Percentiles rank a stretch among this genome's conserved stretches.
phyloP scores from a whole-genome alignment of 2,113 vertebrate species.

The Apeltes quadracus region DNA sequence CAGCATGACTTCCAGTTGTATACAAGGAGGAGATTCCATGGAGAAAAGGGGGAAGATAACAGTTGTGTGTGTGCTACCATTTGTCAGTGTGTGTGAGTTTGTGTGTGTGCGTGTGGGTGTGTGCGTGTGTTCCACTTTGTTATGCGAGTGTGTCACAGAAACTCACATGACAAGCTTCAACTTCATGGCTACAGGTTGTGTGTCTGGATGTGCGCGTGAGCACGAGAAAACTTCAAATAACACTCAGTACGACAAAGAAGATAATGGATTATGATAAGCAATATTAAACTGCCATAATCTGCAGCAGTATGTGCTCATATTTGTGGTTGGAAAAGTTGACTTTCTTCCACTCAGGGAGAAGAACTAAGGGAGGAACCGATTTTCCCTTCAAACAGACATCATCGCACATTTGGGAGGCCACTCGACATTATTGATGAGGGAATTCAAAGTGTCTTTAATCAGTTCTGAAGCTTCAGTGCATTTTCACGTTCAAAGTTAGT shows the following conservation, averaged over 20 bases:
- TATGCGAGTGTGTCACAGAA: constrained; percentile 23
- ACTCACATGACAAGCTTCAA: neutral
- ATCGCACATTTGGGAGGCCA: too few relatives aligned
- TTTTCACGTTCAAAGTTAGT: too few relatives aligned
- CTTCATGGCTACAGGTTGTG: constrained; percentile 11
- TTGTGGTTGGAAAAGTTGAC: neutral
- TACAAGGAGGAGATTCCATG: constrained; percentile 21
- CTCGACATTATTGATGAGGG: too few relatives aligned
- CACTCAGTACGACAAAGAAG: neutral
- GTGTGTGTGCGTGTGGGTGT: constrained; percentile 15
- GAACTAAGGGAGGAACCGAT: neutral
- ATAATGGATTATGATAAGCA: neutral
- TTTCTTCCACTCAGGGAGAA: neutral
- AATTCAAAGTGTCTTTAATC: neutral
- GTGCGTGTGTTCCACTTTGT: constrained; percentile 12
- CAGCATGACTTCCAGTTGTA: constrained; percentile 31
- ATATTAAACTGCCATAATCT: neutral
- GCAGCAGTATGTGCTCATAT: too few relatives aligned
- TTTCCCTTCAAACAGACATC: too few relatives aligned
- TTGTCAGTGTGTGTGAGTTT: neutral
- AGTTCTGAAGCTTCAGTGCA: too few relatives aligned
- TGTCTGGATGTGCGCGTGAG: neutral
- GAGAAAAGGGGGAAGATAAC: constrained; percentile 15
- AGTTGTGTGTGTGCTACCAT: neutral
- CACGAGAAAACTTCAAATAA: neutral